Base-by-base conservation (phyloP, 1,140 invertebrate species). In the Scaptodrosophila lebanonensis region DNA sequence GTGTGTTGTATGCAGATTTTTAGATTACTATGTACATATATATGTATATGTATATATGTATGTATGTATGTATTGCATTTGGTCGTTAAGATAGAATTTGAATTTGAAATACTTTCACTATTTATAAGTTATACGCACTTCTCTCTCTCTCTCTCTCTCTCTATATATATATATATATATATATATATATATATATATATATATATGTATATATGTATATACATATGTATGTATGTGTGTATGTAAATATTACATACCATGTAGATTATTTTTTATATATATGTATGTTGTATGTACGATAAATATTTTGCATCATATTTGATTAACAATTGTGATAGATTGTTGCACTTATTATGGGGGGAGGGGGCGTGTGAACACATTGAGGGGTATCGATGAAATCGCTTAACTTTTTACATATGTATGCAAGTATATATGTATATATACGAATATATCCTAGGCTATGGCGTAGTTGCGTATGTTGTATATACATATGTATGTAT, bases 291-390 rank as follows among this genome's bases (percentile, higher is more conserved):
- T n/a, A 25, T 22, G 27, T 22, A 53, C 12, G n/a, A 35, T 53
- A 35, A 49, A 43, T 25, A 42, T 48, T 25, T 42, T 48, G 9
- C 18, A 7, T 44, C 38, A 53, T 20, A 49, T 30, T 50, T n/a
- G 13, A 27, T 29, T 39, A 20, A 39, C 27, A 25, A 44, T 44
- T 38, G 30, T n/a, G 38, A 56, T 56, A 12, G 18, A 20, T 38
- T 45, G 40, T 40, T 43, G 38, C 40, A 54, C 58, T 61, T 59
- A 40, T 29, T 12, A 20, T 39, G 18, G 30, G 15, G 20, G 20
- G 20, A n/a, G 13, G 27, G 27, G 36, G 47, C n/a, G 8, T 9
- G 3, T 56, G 58, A 62, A 62, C 59, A 62, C 59, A 62, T 62
- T 43, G 45, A 44, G 45, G 52, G 59, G 59, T 62, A 62, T 62